Conservation (phyloP, 2,888 invertebrate species). For the Salpingus planirostris region DNA sequence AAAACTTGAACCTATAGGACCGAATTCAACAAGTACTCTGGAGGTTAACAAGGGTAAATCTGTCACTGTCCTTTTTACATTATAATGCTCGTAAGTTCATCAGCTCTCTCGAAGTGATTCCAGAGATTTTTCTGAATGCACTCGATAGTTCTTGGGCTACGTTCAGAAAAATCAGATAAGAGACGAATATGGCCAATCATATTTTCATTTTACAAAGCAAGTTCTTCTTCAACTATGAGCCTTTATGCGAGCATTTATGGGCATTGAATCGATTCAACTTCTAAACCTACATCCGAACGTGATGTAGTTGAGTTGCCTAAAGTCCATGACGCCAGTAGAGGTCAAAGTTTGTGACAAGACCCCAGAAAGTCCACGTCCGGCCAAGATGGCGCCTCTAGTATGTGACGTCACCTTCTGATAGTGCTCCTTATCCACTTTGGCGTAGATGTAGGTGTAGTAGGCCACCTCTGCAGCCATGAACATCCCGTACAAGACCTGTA, state of each 20-base stretch:
- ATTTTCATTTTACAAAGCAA: no score
- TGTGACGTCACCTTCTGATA: constrained; percentile 77
- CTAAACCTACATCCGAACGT: constrained; percentile 53
- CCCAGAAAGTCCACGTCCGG: constrained; percentile 68
- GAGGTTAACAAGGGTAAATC: no score
- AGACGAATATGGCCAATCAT: no score
- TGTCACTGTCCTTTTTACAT: no score
- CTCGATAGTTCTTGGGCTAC: no score
- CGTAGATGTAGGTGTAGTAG: constrained; percentile 86
- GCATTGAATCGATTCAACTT: background rate
- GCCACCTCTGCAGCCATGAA: constrained; percentile 84
- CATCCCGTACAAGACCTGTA: constrained; percentile 69
- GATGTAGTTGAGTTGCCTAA: constrained; percentile 67
- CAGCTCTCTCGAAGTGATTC: no score
- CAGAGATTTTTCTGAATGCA: no score
- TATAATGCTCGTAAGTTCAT: no score
- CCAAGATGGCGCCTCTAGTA: constrained; percentile 67
- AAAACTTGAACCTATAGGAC: no score
- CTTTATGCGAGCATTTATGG: background rate
- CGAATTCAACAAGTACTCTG: no score
- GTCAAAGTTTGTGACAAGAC: constrained; percentile 62
- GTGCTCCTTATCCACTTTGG: constrained; percentile 66
- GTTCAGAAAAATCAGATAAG: no score
- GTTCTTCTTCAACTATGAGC: no score
- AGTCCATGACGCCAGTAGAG: constrained; percentile 55